Evolutionary conservation across 2,888 invertebrate genomes (phyloP).

Genomic region (Nomada ruficornis): DNA sequence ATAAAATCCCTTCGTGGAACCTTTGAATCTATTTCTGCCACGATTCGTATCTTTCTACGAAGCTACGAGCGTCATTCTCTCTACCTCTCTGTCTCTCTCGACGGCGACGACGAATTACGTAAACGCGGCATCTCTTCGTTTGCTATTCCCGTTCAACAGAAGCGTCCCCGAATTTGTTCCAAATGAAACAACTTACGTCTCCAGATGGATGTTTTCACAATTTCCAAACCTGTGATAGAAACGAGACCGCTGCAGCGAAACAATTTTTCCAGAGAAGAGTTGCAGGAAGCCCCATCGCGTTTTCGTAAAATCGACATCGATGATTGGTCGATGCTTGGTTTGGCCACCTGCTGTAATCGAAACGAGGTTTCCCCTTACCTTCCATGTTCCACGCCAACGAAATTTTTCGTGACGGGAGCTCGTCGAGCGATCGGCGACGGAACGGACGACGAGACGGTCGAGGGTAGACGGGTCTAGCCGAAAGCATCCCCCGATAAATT

Average conservation of each 20-base stretch:
- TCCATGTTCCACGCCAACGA: background rate
- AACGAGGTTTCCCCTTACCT: background rate
- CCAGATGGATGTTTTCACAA: background rate
- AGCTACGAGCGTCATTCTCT: background rate
- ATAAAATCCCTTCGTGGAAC: constrained; percentile 17
- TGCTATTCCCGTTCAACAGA: background rate
- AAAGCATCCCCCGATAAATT: constrained; percentile 54
- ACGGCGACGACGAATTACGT: constrained; percentile 14
- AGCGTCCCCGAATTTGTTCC: background rate
- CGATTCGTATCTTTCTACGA: background rate
- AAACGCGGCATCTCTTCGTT: constrained; percentile 12
- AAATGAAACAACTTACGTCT: constrained; percentile 5
- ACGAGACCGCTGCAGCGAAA: background rate
- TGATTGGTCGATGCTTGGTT: background rate
- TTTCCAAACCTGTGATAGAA: no score
- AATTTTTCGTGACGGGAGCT: constrained; percentile 19
- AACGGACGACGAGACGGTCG: background rate
- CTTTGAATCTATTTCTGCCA: constrained; percentile 39
- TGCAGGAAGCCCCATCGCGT: background rate
- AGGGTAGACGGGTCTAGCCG: background rate
- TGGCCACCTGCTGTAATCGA: constrained; percentile 8
- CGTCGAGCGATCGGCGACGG: constrained; percentile 18
- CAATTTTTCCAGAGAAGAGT: constrained; percentile 4
- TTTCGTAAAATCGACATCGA: constrained; percentile 8
- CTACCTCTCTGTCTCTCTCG: no score